A percentile compares a stretch with the other conserved stretches of the same genome.
These are phyloP conservation scores for Cerceris rybyensis DNA, from an alignment of 2,888 invertebrate genomes.

Conservation along the genomic window DNA sequence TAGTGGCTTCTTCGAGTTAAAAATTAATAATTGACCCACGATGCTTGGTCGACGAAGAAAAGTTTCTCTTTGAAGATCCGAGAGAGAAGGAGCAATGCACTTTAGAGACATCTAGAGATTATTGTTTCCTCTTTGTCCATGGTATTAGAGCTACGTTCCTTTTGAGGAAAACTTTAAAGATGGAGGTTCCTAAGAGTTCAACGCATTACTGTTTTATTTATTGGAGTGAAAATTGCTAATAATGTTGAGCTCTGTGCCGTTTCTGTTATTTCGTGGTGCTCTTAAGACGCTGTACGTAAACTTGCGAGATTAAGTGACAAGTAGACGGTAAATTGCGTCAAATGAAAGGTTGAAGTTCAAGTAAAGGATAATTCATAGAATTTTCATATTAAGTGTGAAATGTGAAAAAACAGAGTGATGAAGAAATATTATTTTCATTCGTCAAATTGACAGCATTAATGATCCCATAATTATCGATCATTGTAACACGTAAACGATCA, in stretches of 20 bases:
- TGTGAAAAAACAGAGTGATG: too few species aligned
- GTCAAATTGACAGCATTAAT: too few species aligned
- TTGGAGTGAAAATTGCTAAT: too few species aligned
- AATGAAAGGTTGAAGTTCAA: too few species aligned
- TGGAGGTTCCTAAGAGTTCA: slow-evolving; percentile 13
- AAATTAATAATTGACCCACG: neutral
- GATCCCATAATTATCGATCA: slow-evolving; percentile 46
- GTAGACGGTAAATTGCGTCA: too few species aligned
- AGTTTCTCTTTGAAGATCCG: neutral
- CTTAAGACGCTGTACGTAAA: too few species aligned
- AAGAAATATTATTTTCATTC: neutral
- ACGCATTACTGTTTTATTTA: too few species aligned
- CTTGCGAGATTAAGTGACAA: too few species aligned
- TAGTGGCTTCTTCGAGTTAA: neutral
- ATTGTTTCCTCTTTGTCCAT: neutral
- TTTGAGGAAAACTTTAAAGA: slow-evolving; percentile 21
- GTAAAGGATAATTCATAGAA: too few species aligned
- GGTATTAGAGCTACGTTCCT: neutral
- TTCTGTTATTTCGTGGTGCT: too few species aligned
- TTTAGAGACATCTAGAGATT: neutral
- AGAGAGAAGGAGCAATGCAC: neutral
- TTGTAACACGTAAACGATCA: neutral
- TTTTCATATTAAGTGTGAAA: too few species aligned
- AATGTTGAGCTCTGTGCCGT: too few species aligned
- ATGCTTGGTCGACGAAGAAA: neutral